Percentiles rank a stretch among this genome's conserved stretches.
Conservation (phyloP, 1,140 invertebrate species). For the Piezodorus guildinii region DNA sequence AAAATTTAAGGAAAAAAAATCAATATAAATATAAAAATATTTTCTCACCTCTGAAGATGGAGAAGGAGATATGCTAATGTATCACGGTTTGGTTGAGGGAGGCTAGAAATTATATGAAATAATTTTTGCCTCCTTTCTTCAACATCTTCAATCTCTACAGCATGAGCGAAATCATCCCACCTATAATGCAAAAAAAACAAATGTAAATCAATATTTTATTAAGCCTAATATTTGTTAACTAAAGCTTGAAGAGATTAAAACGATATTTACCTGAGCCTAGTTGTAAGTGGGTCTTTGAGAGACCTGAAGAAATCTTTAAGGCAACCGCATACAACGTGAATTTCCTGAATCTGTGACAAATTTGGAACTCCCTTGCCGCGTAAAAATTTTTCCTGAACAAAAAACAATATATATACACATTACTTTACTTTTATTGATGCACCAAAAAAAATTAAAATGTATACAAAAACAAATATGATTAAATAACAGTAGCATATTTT, state of each 20-base stretch:
- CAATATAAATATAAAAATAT: neutral
- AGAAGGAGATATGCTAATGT: slow-evolving; percentile 74
- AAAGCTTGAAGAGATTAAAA: neutral
- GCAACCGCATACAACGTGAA: slow-evolving; percentile 70
- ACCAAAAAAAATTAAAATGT: no score
- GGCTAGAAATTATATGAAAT: slow-evolving; percentile 52
- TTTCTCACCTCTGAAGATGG: slow-evolving; percentile 59
- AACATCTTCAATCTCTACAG: slow-evolving; percentile 43
- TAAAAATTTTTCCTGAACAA: slow-evolving; percentile 53
- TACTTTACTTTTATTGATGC: no score
- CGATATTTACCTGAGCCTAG: slow-evolving; percentile 39
- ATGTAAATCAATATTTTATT: neutral
- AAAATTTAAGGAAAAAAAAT: neutral
- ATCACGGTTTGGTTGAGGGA: slow-evolving; percentile 77
- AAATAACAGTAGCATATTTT: no score
- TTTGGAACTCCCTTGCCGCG: slow-evolving; percentile 59
- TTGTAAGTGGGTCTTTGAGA: slow-evolving; percentile 72
- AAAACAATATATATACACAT: no score
- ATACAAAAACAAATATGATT: no score
- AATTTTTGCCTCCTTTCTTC: slow-evolving; percentile 44
- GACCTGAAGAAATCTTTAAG: slow-evolving; percentile 77
- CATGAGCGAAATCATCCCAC: slow-evolving; percentile 67
- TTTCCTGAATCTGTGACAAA: slow-evolving; percentile 50
- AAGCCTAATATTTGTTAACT: neutral
- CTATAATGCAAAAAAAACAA: neutral